A percentile compares a stretch with the other conserved stretches of the same genome.
Conservation (phyloP, 2,888 invertebrate species). For the Dusona sp. region DNA sequence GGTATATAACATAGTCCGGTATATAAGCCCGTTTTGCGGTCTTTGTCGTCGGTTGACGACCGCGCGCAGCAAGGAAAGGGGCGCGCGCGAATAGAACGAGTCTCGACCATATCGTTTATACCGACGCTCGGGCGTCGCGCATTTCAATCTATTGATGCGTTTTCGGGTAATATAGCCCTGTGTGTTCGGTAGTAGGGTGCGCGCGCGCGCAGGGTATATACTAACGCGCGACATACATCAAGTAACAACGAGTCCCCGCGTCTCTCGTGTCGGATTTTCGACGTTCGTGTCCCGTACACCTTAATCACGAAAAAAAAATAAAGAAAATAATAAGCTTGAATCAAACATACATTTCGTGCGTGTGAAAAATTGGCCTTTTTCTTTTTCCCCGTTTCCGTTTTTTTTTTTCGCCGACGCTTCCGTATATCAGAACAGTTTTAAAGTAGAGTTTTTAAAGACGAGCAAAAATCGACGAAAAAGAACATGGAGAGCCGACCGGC, state of each 20-base stretch:
- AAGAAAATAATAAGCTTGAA: neutral
- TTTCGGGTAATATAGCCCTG: slow-evolving; percentile 68
- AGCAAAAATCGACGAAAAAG: slow-evolving; percentile 14
- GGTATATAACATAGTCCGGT: slow-evolving; percentile 39
- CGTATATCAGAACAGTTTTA: neutral
- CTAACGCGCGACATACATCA: slow-evolving; percentile 34
- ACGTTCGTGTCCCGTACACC: slow-evolving; percentile 37
- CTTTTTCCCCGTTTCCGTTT: neutral
- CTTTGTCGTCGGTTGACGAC: slow-evolving; percentile 72
- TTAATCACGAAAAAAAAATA: slow-evolving; percentile 3
- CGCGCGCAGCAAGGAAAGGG: slow-evolving; percentile 75
- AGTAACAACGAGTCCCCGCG: slow-evolving; percentile 40
- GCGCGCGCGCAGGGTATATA: slow-evolving; percentile 50
- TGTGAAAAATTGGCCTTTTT: neutral
- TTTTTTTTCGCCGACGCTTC: slow-evolving; percentile 26
- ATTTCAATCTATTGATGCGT: slow-evolving; percentile 71
- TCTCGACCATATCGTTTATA: slow-evolving; percentile 67
- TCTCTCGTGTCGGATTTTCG: slow-evolving; percentile 47
- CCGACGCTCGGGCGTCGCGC: slow-evolving; percentile 83
- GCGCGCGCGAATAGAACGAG: slow-evolving; percentile 66
- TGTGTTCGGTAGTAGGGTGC: slow-evolving; percentile 50
- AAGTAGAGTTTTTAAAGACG: neutral
- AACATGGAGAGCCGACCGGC: slow-evolving; percentile 88
- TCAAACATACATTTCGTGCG: neutral
- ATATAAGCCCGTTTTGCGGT: slow-evolving; percentile 74